Conservation (phyloP, 2,113 vertebrate species). For the Probosciger aterrimus region DNA sequence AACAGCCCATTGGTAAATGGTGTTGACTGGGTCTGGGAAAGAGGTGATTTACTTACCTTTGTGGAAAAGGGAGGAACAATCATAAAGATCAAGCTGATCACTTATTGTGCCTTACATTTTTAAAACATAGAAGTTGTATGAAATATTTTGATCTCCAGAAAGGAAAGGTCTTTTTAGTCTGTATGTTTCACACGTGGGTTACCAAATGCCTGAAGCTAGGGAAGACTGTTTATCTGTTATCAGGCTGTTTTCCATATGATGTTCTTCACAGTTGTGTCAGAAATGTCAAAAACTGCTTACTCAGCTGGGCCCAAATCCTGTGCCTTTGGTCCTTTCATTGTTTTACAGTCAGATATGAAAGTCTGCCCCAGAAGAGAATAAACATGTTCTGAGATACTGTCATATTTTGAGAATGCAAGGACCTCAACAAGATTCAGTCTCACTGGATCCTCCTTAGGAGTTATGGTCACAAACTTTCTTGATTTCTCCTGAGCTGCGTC, state of each 20-base stretch:
- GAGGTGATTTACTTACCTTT: not conserved
- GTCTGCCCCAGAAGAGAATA: not conserved
- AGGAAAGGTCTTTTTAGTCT: not conserved
- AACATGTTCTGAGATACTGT: not conserved
- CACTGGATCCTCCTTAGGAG: not conserved
- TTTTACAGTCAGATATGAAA: not conserved
- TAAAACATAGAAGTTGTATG: not conserved
- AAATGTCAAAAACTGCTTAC: not conserved
- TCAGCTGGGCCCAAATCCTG: not conserved
- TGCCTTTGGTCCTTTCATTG: not conserved
- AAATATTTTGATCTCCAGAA: not conserved
- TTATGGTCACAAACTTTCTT: not conserved
- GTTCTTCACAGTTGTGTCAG: not conserved
- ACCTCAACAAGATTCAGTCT: not conserved
- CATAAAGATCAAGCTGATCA: not conserved
- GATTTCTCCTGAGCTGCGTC: not conserved
- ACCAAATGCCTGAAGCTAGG: not conserved
- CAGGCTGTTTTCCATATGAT: not conserved
- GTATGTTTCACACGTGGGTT: not conserved
- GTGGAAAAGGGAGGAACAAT: not conserved
- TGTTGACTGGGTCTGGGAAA: not conserved
- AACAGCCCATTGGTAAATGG: not conserved
- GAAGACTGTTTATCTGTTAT: not conserved
- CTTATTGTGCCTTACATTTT: not conserved
- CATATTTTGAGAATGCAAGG: not conserved